These are phyloP conservation scores for Okamejei kenojei DNA, from an alignment of 2,797 vertebrate species.

Conservation along the genomic window DNA sequence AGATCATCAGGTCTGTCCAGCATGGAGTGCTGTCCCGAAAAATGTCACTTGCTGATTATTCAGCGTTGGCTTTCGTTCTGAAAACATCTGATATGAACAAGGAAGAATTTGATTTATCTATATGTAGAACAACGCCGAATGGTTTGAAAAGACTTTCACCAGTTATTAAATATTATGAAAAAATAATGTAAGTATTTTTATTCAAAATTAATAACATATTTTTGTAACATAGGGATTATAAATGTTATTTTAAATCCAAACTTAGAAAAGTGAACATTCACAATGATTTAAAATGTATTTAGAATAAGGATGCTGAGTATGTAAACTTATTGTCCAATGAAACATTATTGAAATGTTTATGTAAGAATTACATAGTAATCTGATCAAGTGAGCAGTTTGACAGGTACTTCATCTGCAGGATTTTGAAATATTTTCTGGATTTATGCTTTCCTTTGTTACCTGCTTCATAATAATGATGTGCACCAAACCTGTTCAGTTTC, in stretches of 20 bases:
- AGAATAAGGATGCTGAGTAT: background rate
- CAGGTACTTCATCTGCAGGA: background rate
- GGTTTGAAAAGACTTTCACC: slow-evolving; percentile 51
- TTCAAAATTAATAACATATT: background rate
- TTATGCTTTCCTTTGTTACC: background rate
- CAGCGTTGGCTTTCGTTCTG: slow-evolving; percentile 52
- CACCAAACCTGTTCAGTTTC: background rate
- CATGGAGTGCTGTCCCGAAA: slow-evolving; percentile 43
- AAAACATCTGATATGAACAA: slow-evolving; percentile 53
- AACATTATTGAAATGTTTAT: background rate
- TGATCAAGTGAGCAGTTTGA: background rate
- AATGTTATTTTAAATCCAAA: background rate
- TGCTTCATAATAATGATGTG: background rate
- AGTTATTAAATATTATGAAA: slow-evolving; percentile 50
- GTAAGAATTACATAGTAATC: background rate
- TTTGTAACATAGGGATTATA: background rate
- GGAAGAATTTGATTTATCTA: slow-evolving; percentile 50
- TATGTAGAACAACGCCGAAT: slow-evolving; percentile 52
- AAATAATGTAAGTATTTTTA: slow-evolving; percentile 49
- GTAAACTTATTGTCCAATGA: background rate
- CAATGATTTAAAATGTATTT: background rate
- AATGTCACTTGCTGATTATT: slow-evolving; percentile 53
- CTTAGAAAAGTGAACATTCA: background rate
- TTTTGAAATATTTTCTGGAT: background rate
- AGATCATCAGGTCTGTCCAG: slow-evolving; percentile 45